phyloP scores from a whole-genome alignment of 2,113 vertebrate genomes.

The Percina caprodes region DNA sequence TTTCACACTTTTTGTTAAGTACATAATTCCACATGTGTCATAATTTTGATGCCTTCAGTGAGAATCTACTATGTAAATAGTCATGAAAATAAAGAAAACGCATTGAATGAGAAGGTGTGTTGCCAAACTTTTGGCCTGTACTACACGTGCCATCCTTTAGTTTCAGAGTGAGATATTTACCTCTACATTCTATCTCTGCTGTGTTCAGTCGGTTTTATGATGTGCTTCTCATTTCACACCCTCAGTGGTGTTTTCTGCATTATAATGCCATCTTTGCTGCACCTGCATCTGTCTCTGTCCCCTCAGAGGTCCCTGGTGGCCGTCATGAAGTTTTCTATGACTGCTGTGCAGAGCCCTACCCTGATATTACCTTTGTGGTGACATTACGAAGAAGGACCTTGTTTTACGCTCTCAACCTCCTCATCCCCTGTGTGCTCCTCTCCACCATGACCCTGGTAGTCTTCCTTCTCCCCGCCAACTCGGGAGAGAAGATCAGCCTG shows the following conservation, averaged over 20 bases:
- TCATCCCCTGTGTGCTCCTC: constrained; percentile 80
- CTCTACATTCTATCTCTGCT: neutral
- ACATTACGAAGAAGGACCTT: constrained; percentile 77
- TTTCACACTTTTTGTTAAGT: too few relatives aligned
- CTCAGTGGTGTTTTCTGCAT: neutral
- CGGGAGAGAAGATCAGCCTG: constrained; percentile 81
- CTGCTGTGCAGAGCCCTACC: constrained; percentile 79
- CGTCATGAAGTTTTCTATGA: constrained; percentile 80
- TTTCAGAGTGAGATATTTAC: constrained; percentile 5
- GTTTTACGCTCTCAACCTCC: constrained; percentile 81
- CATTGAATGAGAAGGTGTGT: too few relatives aligned
- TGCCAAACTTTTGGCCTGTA: too few relatives aligned
- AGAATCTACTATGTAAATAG: too few relatives aligned
- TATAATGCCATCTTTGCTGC: neutral
- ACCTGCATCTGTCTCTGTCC: neutral
- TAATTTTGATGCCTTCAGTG: too few relatives aligned
- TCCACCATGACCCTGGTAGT: constrained; percentile 80
- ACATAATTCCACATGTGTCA: too few relatives aligned
- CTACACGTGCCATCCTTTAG: neutral
- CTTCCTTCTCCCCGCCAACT: constrained; percentile 79
- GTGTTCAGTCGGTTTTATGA: constrained; percentile 11
- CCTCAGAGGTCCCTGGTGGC: constrained; percentile 76
- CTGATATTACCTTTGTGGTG: constrained; percentile 79
- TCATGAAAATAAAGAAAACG: too few relatives aligned
- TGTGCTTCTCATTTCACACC: neutral